These are phyloP conservation scores for Nematostella vectensis DNA, from an alignment of 92 coral and sea anemone species.

Conservation along the genomic window DNA sequence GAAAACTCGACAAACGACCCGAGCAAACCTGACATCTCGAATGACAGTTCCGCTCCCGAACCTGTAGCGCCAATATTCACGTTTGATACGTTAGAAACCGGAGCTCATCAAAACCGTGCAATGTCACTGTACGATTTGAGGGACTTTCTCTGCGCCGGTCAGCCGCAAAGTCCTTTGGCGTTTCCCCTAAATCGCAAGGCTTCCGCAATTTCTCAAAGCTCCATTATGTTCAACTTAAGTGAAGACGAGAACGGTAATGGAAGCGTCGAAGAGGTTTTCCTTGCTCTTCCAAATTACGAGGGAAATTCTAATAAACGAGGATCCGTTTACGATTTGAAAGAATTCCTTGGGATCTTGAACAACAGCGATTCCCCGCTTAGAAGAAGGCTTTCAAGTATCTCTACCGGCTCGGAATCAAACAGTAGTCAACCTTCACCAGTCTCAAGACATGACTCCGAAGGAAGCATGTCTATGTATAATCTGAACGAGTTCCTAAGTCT, in stretches of 20 bases:
- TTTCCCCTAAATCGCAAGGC: slow-evolving; percentile 32
- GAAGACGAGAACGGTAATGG: slow-evolving; percentile 49
- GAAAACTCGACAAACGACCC: neutral
- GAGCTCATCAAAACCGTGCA: slow-evolving; percentile 20
- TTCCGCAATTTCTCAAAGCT: slow-evolving; percentile 55
- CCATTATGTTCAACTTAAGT: slow-evolving; percentile 41
- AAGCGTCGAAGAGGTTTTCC: slow-evolving; percentile 55
- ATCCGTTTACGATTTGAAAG: slow-evolving; percentile 58
- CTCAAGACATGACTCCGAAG: slow-evolving; percentile 72
- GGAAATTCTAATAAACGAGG: slow-evolving; percentile 41
- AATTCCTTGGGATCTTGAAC: slow-evolving; percentile 48
- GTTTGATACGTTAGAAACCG: neutral
- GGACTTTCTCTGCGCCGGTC: slow-evolving; percentile 43
- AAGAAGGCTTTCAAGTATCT: slow-evolving; percentile 58
- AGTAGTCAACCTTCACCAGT: slow-evolving; percentile 33
- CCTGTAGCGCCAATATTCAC: neutral
- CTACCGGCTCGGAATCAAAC: slow-evolving; percentile 5
- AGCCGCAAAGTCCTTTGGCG: slow-evolving; percentile 9
- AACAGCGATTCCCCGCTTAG: slow-evolving; percentile 69
- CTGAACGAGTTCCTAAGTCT: slow-evolving; percentile 69
- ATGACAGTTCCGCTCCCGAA: neutral
- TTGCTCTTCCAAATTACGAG: slow-evolving; percentile 39
- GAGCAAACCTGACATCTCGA: neutral
- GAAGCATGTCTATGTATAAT: slow-evolving; percentile 50
- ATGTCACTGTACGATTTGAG: slow-evolving; percentile 56